phyloP scores from a whole-genome alignment of 2,113 vertebrate genomes.

The Pelusios castaneus region DNA sequence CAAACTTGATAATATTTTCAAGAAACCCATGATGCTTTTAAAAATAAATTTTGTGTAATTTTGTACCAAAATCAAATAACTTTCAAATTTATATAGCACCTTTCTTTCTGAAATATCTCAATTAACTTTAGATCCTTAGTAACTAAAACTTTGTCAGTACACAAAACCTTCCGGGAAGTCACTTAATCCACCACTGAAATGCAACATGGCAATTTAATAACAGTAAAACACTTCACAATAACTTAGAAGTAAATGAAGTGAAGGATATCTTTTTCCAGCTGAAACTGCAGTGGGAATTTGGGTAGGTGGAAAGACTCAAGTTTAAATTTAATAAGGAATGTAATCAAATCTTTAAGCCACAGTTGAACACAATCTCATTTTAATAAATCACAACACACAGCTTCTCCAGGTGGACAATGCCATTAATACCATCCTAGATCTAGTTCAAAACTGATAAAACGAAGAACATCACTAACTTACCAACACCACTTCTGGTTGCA shows the following conservation, averaged over 20 bases:
- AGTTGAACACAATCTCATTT: not conserved
- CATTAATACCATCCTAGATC: not conserved
- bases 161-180: not conserved
- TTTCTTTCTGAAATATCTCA: not conserved
- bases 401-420: not conserved
- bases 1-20: not conserved
- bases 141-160: not conserved
- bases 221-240: not conserved
- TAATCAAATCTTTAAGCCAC: not conserved
- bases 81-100: not conserved
- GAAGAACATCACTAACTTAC: not conserved
- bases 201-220: not conserved
- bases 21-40: not conserved
- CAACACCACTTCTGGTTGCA: not conserved
- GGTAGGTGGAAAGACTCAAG: not conserved
- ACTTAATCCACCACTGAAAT: not conserved
- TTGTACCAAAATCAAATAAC: not conserved
- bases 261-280: not conserved
- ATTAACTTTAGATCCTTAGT: not conserved
- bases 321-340: not conserved
- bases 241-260: not conserved
- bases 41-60: not conserved
- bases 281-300: not conserved
- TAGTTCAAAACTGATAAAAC: not conserved
- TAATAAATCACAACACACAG: not conserved